These are phyloP conservation scores for Chromis chromis DNA, from an alignment of 2,797 vertebrate genomes.

Conservation along the genomic window DNA sequence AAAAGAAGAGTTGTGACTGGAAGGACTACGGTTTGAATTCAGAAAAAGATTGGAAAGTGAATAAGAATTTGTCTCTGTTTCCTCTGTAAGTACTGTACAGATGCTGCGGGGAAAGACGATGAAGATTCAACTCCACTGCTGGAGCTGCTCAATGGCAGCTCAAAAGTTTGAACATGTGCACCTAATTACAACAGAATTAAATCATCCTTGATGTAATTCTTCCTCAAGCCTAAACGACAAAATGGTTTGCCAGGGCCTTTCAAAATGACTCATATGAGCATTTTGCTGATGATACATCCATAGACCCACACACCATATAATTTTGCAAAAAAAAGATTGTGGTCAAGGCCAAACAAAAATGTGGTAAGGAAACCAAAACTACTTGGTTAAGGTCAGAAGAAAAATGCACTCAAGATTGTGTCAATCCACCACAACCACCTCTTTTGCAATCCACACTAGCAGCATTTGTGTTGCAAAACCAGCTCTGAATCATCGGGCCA, in stretches of 20 bases:
- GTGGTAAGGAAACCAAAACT: constrained; percentile 5
- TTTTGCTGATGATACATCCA: constrained; percentile 23
- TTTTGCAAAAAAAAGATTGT: constrained; percentile 1
- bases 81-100: constrained; percentile 13
- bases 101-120: constrained; percentile 31
- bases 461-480: not conserved
- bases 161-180: constrained; percentile 4
- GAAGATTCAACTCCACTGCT: not conserved
- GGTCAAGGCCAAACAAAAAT: not conserved
- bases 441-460: not conserved
- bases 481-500: no score
- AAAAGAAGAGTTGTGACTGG: constrained; percentile 52
- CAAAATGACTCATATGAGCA: not conserved
- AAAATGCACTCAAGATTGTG: constrained; percentile 3
- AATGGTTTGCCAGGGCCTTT: not conserved
- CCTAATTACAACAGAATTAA: constrained; percentile 16
- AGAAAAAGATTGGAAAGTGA: constrained; percentile 48
- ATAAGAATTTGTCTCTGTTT: constrained; percentile 31
- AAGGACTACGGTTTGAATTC: constrained; percentile 56
- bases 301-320: constrained; percentile 15
- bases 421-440: constrained; percentile 5
- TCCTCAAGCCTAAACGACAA: constrained; percentile 5
- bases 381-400: constrained; percentile 11
- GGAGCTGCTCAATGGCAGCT: constrained; percentile 12
- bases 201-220: not conserved